These are phyloP conservation scores for Andinoacara biseriatus DNA, from an alignment of 2,113 vertebrate genomes.

Conservation along the genomic window DNA sequence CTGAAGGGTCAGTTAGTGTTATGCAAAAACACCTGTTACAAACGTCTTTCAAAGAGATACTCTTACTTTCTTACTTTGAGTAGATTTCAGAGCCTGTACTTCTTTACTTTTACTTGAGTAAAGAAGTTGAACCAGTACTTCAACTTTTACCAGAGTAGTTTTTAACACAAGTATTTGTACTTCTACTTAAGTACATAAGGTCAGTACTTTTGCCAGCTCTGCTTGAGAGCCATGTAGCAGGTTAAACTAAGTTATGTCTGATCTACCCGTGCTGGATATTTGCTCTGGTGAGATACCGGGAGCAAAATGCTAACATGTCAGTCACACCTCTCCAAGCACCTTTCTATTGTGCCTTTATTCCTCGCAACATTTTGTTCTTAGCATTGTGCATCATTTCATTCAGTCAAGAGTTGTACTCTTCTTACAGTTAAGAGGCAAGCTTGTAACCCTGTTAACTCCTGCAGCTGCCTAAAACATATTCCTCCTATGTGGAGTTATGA, in stretches of 20 bases:
- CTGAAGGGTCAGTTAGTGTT: too few relatives aligned
- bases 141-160: too few relatives aligned
- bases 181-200: too few relatives aligned
- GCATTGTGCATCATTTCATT: too few relatives aligned
- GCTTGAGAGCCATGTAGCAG: fast-evolving
- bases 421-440: neutral
- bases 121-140: too few relatives aligned
- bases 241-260: fast-evolving
- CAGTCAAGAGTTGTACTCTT: neutral
- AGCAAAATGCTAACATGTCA: neutral
- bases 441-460: neutral
- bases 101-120: too few relatives aligned
- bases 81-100: too few relatives aligned
- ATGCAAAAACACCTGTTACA: too few relatives aligned
- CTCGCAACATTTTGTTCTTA: neutral
- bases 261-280: neutral
- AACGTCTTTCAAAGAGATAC: too few relatives aligned
- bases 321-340: neutral
- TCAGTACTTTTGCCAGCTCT: too few relatives aligned
- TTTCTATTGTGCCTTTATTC: neutral
- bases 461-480: neutral
- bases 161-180: too few relatives aligned
- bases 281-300: neutral
- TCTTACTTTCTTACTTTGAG: too few relatives aligned
- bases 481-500: neutral